These are phyloP conservation scores for Oxystoma pomonae DNA, from an alignment of 2,888 invertebrate genomes.

Conservation along the genomic window DNA sequence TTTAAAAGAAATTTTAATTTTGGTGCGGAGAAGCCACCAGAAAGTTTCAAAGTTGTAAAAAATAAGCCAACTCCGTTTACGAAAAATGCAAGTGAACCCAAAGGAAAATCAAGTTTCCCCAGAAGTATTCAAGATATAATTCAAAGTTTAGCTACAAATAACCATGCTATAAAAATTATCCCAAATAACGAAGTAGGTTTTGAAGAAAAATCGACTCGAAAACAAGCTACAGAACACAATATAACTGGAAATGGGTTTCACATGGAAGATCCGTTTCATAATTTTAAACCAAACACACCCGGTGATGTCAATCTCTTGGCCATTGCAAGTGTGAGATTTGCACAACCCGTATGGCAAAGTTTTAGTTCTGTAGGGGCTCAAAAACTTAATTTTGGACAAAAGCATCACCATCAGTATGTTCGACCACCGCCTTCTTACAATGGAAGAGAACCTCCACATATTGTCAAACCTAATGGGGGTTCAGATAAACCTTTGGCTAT, in stretches of 20 bases:
- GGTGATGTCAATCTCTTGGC: conserved; percentile 72
- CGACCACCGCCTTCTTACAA: not conserved
- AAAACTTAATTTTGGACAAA: not conserved
- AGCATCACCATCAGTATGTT: not conserved
- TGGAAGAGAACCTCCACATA: not conserved
- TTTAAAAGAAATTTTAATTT: not conserved
- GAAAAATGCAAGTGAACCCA: not conserved
- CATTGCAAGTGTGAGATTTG: conserved; percentile 49
- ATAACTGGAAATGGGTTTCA: conserved; percentile 11
- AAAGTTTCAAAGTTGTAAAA: not conserved
- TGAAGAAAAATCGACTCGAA: not conserved
- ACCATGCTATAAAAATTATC: conserved; percentile 9
- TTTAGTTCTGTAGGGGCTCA: not conserved
- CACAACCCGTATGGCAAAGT: conserved; percentile 41
- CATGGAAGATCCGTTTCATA: conserved; percentile 61
- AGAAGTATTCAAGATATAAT: conserved; percentile 43
- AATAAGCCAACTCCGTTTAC: not conserved
- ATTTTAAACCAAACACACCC: conserved; percentile 68
- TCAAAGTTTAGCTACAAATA: conserved; percentile 27
- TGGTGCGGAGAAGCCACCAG: not conserved
- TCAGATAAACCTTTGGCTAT: not conserved
- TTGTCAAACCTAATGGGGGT: not conserved
- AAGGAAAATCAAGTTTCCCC: conserved; percentile 28
- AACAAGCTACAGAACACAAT: not conserved
- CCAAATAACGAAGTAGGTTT: not conserved